Conservation (phyloP, 2,113 vertebrate species). For the Bufo bufo region DNA sequence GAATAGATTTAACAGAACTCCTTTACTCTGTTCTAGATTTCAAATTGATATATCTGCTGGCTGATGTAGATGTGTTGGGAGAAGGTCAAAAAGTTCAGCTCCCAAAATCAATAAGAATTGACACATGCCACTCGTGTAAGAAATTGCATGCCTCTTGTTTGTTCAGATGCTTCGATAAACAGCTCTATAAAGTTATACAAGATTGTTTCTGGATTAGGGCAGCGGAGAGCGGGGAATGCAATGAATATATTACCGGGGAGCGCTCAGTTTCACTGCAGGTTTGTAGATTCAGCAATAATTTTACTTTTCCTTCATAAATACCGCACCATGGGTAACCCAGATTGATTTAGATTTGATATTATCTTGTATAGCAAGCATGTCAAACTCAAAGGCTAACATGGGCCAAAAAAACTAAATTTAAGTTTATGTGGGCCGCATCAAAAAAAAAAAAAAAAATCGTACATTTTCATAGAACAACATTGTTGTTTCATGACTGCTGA, state of each 20-base stretch:
- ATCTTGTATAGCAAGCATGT: no score
- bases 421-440: no score
- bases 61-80: background rate
- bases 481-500: no score
- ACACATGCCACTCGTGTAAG: constrained; percentile 9
- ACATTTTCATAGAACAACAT: no score
- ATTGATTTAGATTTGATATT: no score
- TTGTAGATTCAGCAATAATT: background rate
- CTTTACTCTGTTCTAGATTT: constrained; percentile 16
- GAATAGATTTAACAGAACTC: constrained; percentile 25
- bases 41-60: background rate
- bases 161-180: background rate
- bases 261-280: background rate
- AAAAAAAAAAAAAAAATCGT: no score
- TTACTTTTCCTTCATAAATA: no score
- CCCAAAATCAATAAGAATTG: constrained; percentile 10
- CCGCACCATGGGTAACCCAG: no score
- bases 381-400: no score
- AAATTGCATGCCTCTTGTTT: constrained; percentile 22
- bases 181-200: constrained; percentile 4
- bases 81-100: constrained; percentile 6
- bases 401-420: no score
- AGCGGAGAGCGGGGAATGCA: background rate
- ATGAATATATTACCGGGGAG: background rate
- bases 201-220: background rate